Evolutionary conservation across 1,140 invertebrate genomes (phyloP).

Genomic region (fruit fly (Drosophila melanogaster)): DNA sequence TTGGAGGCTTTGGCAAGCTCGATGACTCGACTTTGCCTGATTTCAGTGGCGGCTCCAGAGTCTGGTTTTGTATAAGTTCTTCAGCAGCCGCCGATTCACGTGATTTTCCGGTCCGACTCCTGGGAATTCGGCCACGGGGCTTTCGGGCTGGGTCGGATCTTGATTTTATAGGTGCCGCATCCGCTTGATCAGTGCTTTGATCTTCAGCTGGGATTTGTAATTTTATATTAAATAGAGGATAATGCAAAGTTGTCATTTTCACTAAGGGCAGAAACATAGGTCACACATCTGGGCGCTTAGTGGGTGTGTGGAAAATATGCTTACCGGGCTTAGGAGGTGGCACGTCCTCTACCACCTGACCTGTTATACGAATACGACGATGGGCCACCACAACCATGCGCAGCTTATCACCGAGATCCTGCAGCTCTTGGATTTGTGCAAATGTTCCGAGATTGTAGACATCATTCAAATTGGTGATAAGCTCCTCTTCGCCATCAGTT

Average conservation of each 20-base stretch:
- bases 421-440: slow-evolving; percentile 98
- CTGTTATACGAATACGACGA: slow-evolving; percentile 92
- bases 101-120: slow-evolving; percentile 25
- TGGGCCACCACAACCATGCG: slow-evolving; percentile 97
- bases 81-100: slow-evolving; percentile 32
- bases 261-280: slow-evolving; percentile 68
- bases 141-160: slow-evolving; percentile 82
- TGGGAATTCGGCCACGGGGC: slow-evolving; percentile 68
- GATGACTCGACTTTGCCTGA: slow-evolving; percentile 37
- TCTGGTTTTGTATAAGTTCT: slow-evolving; percentile 42
- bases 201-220: slow-evolving; percentile 84
- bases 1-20: slow-evolving; percentile 6
- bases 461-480: slow-evolving; percentile 94
- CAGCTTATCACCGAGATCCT: slow-evolving; percentile 96
- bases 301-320: slow-evolving; percentile 10
- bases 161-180: background rate
- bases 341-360: slow-evolving; percentile 90
- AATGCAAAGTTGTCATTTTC: slow-evolving; percentile 84
- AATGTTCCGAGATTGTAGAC: slow-evolving; percentile 97
- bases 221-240: slow-evolving; percentile 84
- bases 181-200: slow-evolving; percentile 55
- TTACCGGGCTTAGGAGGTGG: slow-evolving; percentile 84
- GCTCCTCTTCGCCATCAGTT: slow-evolving; percentile 95
- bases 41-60: slow-evolving; percentile 47
- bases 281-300: slow-evolving; percentile 53